phyloP scores from a whole-genome alignment of 2,888 invertebrate species.

The Apotomis turbidana region DNA sequence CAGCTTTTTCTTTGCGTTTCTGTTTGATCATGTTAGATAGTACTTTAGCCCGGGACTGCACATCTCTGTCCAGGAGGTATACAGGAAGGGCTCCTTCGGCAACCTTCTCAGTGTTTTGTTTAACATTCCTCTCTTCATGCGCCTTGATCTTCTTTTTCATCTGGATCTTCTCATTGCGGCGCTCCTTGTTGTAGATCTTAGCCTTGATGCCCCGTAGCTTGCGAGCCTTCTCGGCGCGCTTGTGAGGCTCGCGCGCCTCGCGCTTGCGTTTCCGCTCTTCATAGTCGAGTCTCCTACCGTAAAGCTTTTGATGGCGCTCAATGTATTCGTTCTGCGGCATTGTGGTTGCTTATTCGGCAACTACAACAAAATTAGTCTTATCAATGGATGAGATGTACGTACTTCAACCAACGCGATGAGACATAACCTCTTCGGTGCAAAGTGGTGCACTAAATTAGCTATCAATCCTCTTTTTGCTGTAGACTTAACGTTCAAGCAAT shows the following conservation, averaged over 20 bases:
- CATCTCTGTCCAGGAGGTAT: slow-evolving; percentile 98
- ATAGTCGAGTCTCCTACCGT: slow-evolving; percentile 98
- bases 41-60: slow-evolving; percentile 96
- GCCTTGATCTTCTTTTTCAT: slow-evolving; percentile 99
- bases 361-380: slow-evolving; percentile 79
- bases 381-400: slow-evolving; percentile 51
- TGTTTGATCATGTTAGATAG: slow-evolving; percentile 99
- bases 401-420: slow-evolving; percentile 40
- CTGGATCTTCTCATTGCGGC: slow-evolving; percentile 99
- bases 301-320: slow-evolving; percentile 97
- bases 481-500: background rate
- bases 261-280: slow-evolving; percentile 98
- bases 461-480: slow-evolving; percentile 32
- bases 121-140: slow-evolving; percentile 97
- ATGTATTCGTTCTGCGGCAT: slow-evolving; percentile 99
- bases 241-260: slow-evolving; percentile 97
- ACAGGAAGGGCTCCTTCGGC: slow-evolving; percentile 97
- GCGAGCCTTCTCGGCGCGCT: slow-evolving; percentile 94
- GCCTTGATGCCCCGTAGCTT: slow-evolving; percentile 98
- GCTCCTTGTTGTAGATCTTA: slow-evolving; percentile 97
- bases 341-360: slow-evolving; percentile 82
- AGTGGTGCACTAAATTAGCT: slow-evolving; percentile 32
- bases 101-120: slow-evolving; percentile 92
- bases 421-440: slow-evolving; percentile 57
- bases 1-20: slow-evolving; percentile 99